Percentiles rank a stretch among this genome's conserved stretches.
Conservation (phyloP, 2,797 vertebrate genomes). For the Ambastaia sidthimunki region DNA sequence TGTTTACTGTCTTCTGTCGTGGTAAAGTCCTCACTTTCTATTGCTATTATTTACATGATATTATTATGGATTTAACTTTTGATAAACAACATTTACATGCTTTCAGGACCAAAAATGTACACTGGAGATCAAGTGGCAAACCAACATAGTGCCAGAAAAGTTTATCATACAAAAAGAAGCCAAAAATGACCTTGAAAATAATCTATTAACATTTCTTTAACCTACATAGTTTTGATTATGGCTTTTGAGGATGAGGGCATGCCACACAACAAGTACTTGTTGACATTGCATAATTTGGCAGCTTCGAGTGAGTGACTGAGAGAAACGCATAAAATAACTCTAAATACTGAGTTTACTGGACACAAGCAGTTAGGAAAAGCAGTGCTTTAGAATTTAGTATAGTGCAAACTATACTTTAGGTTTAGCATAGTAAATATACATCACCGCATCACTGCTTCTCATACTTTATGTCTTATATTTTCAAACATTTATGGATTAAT, state of each 20-base stretch:
- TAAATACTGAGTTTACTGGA: neutral
- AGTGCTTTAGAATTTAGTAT: too few species aligned
- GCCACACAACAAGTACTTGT: neutral
- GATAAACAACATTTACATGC: neutral
- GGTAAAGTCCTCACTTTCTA: neutral
- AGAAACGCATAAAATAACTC: neutral
- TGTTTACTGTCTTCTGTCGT: neutral
- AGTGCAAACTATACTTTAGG: too few species aligned
- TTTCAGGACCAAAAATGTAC: neutral
- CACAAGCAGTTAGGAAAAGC: too few species aligned
- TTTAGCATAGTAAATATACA: too few species aligned
- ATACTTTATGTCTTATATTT: constrained; percentile 12
- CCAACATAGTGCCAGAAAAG: neutral
- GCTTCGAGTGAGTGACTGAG: neutral
- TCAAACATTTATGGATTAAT: constrained; percentile 38
- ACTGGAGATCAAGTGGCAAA: neutral
- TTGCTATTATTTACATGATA: neutral
- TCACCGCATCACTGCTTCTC: constrained; percentile 18
- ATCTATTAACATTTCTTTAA: too few species aligned
- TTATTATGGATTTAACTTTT: too few species aligned
- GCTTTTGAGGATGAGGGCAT: neutral
- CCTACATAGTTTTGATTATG: neutral
- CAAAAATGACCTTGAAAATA: too few species aligned
- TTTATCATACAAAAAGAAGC: neutral
- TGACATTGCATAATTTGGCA: neutral